Percentiles rank a stretch among this genome's conserved stretches.
Conservation (phyloP, 2,113 vertebrate genomes). For the Alethe diademata region DNA sequence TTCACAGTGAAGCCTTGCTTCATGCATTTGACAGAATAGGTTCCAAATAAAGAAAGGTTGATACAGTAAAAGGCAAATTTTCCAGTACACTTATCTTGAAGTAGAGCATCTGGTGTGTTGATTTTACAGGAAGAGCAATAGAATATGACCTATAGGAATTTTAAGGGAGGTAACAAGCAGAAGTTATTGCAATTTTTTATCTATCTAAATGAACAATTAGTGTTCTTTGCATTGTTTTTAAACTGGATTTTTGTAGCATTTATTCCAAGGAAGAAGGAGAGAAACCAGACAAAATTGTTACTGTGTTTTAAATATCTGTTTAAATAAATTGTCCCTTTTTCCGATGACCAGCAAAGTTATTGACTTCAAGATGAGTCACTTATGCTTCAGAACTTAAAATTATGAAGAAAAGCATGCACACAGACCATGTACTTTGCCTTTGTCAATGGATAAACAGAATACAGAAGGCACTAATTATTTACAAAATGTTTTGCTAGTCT, state of each 20-base stretch:
- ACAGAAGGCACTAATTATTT: background rate
- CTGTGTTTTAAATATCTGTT: slow-evolving; percentile 32
- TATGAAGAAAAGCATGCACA: background rate
- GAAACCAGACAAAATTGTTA: background rate
- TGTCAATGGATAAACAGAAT: slow-evolving; percentile 22
- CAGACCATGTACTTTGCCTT: background rate
- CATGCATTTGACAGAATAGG: slow-evolving; percentile 13
- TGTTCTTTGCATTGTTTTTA: slow-evolving; percentile 12
- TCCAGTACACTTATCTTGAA: slow-evolving; percentile 20
- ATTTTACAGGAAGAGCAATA: background rate
- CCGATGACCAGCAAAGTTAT: background rate
- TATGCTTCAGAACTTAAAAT: slow-evolving; percentile 15
- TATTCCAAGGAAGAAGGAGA: background rate
- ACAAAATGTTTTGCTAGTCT: slow-evolving; percentile 22
- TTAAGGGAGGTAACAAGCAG: background rate
- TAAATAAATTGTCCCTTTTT: slow-evolving; percentile 36
- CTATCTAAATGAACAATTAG: slow-evolving; percentile 29
- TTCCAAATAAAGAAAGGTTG: slow-evolving; percentile 40
- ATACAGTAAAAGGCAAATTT: slow-evolving; percentile 2
- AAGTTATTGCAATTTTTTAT: slow-evolving; percentile 1
- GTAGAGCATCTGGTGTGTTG: background rate
- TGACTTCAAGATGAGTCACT: slow-evolving; percentile 18
- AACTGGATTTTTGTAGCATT: background rate
- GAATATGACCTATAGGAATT: slow-evolving; percentile 14
- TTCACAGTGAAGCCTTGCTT: slow-evolving; percentile 3